A percentile compares a stretch with the other conserved stretches of the same genome.
phyloP scores from a whole-genome alignment of 2,113 vertebrate genomes.

The Hydrochoerus hydrochaeris region DNA sequence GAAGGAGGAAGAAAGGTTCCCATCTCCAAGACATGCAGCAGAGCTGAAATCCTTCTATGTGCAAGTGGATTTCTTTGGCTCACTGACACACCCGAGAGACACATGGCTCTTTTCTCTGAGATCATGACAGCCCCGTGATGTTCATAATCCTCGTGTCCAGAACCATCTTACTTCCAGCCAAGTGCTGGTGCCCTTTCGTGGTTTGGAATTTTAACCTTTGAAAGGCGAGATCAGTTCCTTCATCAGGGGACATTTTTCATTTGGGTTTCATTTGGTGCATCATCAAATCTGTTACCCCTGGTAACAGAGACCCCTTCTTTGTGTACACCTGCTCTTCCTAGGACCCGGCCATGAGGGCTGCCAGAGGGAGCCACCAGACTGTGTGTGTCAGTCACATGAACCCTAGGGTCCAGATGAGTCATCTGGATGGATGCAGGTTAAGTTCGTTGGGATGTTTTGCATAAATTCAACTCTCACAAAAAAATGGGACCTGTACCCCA shows the following conservation, averaged over 20 bases:
- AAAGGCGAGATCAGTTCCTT: not conserved
- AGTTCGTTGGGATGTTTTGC: not conserved
- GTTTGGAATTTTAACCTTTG: not conserved
- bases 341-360: not conserved
- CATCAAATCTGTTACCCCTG: too few species aligned
- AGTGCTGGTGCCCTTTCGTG: not conserved
- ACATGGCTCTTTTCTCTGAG: not conserved
- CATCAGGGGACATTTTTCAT: not conserved
- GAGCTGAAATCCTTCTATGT: not conserved
- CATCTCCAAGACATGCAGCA: rapidly evolving
- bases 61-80: not conserved
- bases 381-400: too few species aligned
- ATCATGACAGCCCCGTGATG: rapidly evolving
- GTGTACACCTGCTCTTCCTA: not conserved
- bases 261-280: not conserved
- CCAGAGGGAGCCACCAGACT: not conserved
- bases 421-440: too few species aligned
- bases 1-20: not conserved
- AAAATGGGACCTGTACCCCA: not conserved
- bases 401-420: too few species aligned
- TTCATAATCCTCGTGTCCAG: rapidly evolving
- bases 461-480: not conserved
- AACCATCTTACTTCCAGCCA: not conserved
- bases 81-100: not conserved
- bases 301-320: not conserved